phyloP scores from a whole-genome alignment of 1,140 invertebrate genomes.

The Dufourea novaeangliae region DNA sequence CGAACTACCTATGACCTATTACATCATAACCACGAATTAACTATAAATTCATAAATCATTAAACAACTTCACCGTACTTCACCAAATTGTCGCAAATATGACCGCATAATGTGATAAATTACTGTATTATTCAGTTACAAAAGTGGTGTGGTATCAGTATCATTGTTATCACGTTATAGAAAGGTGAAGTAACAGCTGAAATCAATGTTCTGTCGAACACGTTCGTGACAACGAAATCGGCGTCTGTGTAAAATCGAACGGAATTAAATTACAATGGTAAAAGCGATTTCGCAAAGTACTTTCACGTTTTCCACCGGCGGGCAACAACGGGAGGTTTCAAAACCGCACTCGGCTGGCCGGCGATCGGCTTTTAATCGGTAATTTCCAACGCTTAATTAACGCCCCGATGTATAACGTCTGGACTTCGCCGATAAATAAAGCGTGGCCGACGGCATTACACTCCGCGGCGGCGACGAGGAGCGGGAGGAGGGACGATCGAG shows the following conservation, averaged over 20 bases:
- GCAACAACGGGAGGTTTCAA: background rate
- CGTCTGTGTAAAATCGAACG: too few relatives aligned
- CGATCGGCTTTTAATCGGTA: slow-evolving; percentile 36
- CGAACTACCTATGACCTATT: too few relatives aligned
- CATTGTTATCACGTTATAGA: too few relatives aligned
- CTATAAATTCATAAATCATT: too few relatives aligned
- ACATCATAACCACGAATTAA: too few relatives aligned
- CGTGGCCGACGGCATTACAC: background rate
- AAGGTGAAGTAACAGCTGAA: too few relatives aligned
- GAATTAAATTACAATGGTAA: slow-evolving; percentile 26
- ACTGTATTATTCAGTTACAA: too few relatives aligned
- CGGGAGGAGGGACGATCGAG: slow-evolving; percentile 5
- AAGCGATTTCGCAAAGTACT: slow-evolving; percentile 5
- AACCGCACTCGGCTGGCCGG: slow-evolving; percentile 7
- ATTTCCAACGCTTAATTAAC: slow-evolving; percentile 49
- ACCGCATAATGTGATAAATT: too few relatives aligned
- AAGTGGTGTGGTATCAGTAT: too few relatives aligned
- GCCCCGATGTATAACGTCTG: slow-evolving; percentile 36
- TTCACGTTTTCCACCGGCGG: background rate
- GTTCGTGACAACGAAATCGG: background rate
- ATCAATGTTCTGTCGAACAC: background rate
- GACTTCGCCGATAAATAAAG: slow-evolving; percentile 32
- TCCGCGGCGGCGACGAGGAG: background rate
- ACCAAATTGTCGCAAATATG: too few relatives aligned
- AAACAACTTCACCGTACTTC: too few relatives aligned